A percentile compares a stretch with the other conserved stretches of the same genome.
Evolutionary conservation across 2,113 vertebrate species (phyloP).

Genomic region (Actenoides lindsayi): DNA sequence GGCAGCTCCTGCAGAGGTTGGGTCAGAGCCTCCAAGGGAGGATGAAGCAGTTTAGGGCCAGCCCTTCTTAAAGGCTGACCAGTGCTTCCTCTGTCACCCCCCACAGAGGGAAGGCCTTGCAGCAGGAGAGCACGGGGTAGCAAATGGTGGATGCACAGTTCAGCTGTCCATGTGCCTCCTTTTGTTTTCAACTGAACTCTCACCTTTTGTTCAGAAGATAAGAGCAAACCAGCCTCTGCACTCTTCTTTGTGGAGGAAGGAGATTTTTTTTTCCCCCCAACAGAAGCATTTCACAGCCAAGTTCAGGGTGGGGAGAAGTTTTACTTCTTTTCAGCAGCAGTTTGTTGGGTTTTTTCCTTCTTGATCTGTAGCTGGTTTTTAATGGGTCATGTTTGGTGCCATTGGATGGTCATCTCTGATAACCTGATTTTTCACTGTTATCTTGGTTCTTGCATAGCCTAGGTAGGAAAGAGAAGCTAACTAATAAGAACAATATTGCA

Average conservation of each 20-base stretch:
- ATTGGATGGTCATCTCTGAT: neutral
- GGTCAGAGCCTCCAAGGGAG: neutral
- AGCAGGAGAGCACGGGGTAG: neutral
- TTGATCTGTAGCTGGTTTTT: neutral
- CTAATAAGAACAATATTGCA: neutral
- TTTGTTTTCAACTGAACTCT: neutral
- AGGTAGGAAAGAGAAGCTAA: neutral
- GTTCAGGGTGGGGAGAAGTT: neutral
- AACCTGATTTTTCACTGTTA: neutral
- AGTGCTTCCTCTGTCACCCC: neutral
- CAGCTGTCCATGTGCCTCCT: neutral
- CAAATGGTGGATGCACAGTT: neutral
- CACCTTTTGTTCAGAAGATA: neutral
- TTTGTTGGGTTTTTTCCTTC: neutral
- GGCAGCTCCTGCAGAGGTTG: neutral
- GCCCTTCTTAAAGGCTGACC: neutral
- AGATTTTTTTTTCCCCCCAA: neutral
- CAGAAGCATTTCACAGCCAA: neutral
- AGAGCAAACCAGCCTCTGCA: neutral
- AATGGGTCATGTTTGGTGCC: rapidly evolving
- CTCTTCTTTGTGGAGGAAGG: neutral
- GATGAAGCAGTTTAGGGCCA: neutral
- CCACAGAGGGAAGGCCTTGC: neutral
- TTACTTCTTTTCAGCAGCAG: neutral
- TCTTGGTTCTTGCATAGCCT: neutral